Conservation (phyloP, 2,113 vertebrate species). For the Neolamprologus sp. region DNA sequence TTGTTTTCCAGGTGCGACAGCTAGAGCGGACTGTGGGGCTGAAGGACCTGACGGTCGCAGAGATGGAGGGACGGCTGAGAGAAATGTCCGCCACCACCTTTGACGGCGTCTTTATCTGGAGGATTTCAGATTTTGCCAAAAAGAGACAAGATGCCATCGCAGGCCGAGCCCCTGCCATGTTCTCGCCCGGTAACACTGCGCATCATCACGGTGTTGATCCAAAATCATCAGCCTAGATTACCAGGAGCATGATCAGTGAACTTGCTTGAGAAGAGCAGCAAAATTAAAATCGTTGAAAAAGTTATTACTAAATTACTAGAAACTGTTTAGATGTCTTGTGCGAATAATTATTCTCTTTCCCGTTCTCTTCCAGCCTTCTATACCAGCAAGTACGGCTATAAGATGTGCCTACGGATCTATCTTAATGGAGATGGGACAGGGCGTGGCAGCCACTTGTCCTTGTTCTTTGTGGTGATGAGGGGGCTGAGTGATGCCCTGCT, state of each 20-base stretch:
- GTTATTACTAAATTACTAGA: not conserved
- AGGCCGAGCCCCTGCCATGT: conserved; percentile 89
- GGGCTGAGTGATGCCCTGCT: conserved; percentile 72
- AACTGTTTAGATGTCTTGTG: not conserved
- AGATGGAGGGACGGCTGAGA: conserved; percentile 84
- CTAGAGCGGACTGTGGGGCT: conserved; percentile 87
- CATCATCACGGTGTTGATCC: not conserved
- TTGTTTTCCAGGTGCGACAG: conserved; percentile 81
- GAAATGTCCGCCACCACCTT: conserved; percentile 85
- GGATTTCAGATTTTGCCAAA: conserved; percentile 87
- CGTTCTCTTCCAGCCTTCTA: conserved; percentile 73
- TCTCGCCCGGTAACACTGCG: conserved; percentile 84
- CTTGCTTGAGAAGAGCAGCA: not conserved
- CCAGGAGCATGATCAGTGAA: not conserved
- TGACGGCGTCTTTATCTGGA: conserved; percentile 93
- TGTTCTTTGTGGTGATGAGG: conserved; percentile 75
- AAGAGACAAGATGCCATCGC: conserved; percentile 91
- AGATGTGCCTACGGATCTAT: conserved; percentile 77
- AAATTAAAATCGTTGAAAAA: not conserved
- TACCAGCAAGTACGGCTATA: conserved; percentile 78
- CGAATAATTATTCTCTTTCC: not conserved
- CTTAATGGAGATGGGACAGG: conserved; percentile 78
- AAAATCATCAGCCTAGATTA: not conserved
- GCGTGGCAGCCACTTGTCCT: conserved; percentile 70
- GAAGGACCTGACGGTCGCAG: conserved; percentile 86